Evolutionary conservation across 1,140 invertebrate species (phyloP), one percentile per base, ranked within the genome.

Genomic region (Papilio aristodemus): DNA sequence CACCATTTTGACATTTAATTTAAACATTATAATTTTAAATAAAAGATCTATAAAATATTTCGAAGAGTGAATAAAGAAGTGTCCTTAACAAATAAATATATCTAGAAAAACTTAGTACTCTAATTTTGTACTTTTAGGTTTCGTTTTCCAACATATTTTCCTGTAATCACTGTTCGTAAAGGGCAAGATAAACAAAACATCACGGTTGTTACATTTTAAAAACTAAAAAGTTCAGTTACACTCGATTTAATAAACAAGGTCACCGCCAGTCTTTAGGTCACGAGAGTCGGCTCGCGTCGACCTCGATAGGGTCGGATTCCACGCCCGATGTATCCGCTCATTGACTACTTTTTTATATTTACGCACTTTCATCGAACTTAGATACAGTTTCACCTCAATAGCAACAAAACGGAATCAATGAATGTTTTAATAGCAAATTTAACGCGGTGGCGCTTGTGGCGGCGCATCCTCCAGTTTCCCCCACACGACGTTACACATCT

Each of bases 401-500:
- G 22, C 46, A 22, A 13, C 17, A 63, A 25, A 57, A 66, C 13
- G 13, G 27, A n/a, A 36, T 36, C 27, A 36, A 7, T 19, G 41
- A 70, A 68, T 25, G 38, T 69, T 36, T 73, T 27, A 43, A 54
- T 64, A 13, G 10, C 46, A 22, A 27, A 38, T 67, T 82, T 81
- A 91, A 76, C 86, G 89, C 25, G 87, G 87, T 4, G 87, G 89
- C 7, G 87, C 85, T 41, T 85, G 87, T 1, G 88, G 84, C 9
- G 93, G 92, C 36, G 88, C 92, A 9, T 93, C 93, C 77, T 93
- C 93, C 25, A 93, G 74, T 78, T 93, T 93, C 32, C 93, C 92
- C 93, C 93, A 94, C 14, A 94, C 93, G 14, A 98, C 97, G 92
- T 98, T 98, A 91, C 97, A 99, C 97, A 99, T 98, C 92, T 98